Conservation (phyloP, 2,113 vertebrate species). For the Ibidorhyncha struthersii region DNA sequence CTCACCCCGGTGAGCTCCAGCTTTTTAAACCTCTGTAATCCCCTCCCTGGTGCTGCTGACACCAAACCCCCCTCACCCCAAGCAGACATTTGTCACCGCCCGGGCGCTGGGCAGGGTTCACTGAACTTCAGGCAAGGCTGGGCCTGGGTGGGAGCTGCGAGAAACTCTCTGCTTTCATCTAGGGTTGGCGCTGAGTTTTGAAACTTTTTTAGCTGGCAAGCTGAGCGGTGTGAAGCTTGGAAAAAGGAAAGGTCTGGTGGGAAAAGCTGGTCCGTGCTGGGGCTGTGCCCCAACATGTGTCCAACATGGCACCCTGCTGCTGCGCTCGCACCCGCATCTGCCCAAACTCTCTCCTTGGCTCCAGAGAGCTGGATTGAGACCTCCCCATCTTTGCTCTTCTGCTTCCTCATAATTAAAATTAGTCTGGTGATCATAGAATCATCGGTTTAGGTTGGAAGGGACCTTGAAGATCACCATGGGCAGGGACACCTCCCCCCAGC, state of each 20-base stretch:
- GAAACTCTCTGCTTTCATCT: not conserved
- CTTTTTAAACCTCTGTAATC: not conserved
- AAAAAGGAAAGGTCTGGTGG: not conserved
- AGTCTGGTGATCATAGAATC: not conserved
- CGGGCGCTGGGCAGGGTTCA: constrained; percentile 14
- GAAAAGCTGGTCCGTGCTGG: not conserved
- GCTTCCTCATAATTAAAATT: not conserved
- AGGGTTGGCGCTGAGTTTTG: not conserved
- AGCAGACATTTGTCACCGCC: not conserved
- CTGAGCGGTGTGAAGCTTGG: not conserved
- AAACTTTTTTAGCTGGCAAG: not conserved
- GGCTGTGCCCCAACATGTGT: not conserved
- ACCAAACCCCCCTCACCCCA: not conserved
- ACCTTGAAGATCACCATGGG: too few relatives aligned
- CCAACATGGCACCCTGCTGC: not conserved
- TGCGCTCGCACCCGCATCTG: rapidly evolving
- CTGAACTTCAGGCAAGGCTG: not conserved
- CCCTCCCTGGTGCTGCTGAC: not conserved
- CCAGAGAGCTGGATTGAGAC: not conserved
- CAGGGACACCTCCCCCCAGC: too few relatives aligned
- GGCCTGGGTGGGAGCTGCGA: not conserved
- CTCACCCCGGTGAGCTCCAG: not conserved
- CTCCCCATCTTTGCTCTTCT: not conserved
- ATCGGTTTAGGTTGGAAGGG: too few relatives aligned
- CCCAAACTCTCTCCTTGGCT: not conserved